Conservation (phyloP, 2,113 vertebrate genomes). For the Phalacrocorax carbo region DNA sequence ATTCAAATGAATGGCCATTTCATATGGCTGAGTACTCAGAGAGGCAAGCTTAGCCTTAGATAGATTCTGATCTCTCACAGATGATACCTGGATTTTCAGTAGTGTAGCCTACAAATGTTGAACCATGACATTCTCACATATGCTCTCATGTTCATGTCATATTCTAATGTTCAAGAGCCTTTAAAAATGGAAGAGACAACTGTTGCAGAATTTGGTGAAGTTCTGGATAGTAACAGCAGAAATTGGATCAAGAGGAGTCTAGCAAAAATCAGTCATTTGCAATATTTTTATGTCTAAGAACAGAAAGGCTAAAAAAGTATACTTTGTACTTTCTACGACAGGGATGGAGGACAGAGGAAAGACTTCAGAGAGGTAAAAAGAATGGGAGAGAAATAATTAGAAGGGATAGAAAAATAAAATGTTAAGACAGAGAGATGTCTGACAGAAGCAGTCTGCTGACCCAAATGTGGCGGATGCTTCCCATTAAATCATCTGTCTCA, state of each 20-base stretch:
- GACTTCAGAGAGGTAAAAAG: background rate
- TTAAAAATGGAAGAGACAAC: background rate
- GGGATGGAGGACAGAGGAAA: background rate
- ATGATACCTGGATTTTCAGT: background rate
- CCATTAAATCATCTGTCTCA: background rate
- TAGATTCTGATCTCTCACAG: background rate
- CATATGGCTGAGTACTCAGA: background rate
- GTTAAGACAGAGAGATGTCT: background rate
- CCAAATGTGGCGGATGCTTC: background rate
- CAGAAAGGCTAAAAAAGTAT: background rate
- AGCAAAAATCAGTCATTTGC: background rate
- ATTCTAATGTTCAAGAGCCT: background rate
- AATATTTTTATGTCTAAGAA: background rate
- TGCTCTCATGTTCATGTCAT: background rate
- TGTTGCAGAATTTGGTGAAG: background rate
- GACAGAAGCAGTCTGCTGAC: background rate
- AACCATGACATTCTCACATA: background rate
- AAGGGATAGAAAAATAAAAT: background rate
- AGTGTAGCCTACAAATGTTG: background rate
- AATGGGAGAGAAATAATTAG: background rate
- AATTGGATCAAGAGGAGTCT: background rate
- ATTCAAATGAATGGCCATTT: background rate
- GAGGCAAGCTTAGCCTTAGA: background rate
- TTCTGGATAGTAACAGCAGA: background rate
- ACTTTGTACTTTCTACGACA: background rate